Base-by-base conservation (phyloP, 1,140 invertebrate genomes). In the Anoplophora glabripennis region DNA sequence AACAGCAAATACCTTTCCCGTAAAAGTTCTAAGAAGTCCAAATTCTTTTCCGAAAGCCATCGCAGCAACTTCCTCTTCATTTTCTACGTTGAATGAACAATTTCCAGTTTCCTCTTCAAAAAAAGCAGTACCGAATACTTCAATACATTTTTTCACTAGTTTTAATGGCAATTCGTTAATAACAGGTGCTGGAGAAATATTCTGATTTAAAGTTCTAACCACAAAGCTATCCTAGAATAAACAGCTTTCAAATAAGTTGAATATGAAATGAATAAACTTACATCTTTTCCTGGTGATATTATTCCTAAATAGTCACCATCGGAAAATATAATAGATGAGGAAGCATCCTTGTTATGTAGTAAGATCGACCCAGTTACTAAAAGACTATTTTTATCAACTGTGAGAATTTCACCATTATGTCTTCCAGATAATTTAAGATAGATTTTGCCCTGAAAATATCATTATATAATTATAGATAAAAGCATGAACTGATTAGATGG, bases 31-130 rank as follows among this genome's bases (percentile, higher is more conserved):
- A 1, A 94, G 75, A 15, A 96, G 72, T 36, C 84, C 86, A 78
- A 96, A 95, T 68, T 94, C 92, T 76, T 93, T 94, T 7, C 90
- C 92, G 35, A 87, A 83, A 53, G 68, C 72, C 15, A 93, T 82
- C 17, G 76, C 79, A 0, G 79, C 78, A 14, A 87, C 79, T 75
- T 89, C 86, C 68, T 92, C 89, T 61, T 89, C 88, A 66, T 81
- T 83, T 8, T 82, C 84, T 17, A 78, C 79, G 70, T 79, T 79
- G 18, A 72, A 52, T 78, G 72, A 56, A 76, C 78, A 70, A 76
- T 79, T 57, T 72, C 71, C 34, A 64, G 55, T 77, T 44, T 86
- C 85, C 61, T 87, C 85, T 57, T 92, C 90, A 70, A 86, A 90
- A 3, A 81, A 68, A 7, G 88, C 83, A 42, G 83, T 80, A 1